A percentile compares a stretch with the other conserved stretches of the same genome.
phyloP scores from a whole-genome alignment of 1,140 invertebrate species.

The Triops longicaudatus region DNA sequence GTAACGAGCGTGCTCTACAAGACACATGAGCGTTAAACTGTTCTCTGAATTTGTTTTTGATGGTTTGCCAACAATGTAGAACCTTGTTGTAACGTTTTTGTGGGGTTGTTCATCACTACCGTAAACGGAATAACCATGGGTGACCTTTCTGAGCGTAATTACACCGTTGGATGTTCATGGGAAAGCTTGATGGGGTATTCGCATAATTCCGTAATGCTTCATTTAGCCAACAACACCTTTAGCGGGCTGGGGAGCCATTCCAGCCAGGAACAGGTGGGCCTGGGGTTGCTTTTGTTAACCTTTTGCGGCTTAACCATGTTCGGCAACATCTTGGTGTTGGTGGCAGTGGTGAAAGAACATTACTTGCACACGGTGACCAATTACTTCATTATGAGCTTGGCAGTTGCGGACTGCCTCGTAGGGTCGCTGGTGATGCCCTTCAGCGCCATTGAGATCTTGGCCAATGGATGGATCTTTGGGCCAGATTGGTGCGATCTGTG shows the following conservation, averaged over 20 bases:
- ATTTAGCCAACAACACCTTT: not conserved
- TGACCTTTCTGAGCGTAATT: not conserved
- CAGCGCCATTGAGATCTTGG: constrained; percentile 65
- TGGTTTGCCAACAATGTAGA: too few relatives aligned
- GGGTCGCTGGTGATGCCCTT: constrained; percentile 69
- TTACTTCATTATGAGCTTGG: constrained; percentile 66
- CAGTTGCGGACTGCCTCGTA: constrained; percentile 65
- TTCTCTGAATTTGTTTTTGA: too few relatives aligned
- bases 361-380: constrained; percentile 65
- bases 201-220: not conserved
- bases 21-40: too few relatives aligned
- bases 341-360: constrained; percentile 57
- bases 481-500: constrained; percentile 72
- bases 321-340: constrained; percentile 61
- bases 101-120: too few relatives aligned
- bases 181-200: not conserved
- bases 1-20: too few relatives aligned
- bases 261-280: constrained; percentile 39
- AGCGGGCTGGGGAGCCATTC: constrained; percentile 31
- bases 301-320: constrained; percentile 56
- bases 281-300: constrained; percentile 47
- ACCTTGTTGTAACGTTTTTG: too few relatives aligned
- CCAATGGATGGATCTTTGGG: constrained; percentile 70
- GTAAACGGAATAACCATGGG: not conserved
- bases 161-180: not conserved